phyloP scores from a whole-genome alignment of 2,797 vertebrate species.

The Cryptoprocta ferox region DNA sequence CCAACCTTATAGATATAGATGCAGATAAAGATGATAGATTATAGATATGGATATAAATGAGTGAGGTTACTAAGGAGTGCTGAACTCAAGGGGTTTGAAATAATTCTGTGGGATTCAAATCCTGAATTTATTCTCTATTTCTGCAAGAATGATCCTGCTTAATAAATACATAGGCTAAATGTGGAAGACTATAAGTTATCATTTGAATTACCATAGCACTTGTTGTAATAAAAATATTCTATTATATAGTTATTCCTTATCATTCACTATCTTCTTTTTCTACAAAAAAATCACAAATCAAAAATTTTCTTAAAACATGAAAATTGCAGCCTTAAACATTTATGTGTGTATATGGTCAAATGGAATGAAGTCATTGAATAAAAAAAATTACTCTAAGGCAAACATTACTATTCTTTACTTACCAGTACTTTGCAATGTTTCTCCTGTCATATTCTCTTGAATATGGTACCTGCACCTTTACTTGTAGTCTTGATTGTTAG shows the following conservation, averaged over 20 bases:
- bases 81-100: not conserved
- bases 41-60: not conserved
- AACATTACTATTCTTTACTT: not conserved
- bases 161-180: not conserved
- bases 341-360: not conserved
- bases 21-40: not conserved
- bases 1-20: not conserved
- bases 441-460: not conserved
- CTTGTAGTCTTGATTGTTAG: not conserved
- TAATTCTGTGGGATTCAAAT: not conserved
- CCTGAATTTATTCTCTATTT: not conserved
- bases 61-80: not conserved
- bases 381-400: not conserved
- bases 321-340: not conserved
- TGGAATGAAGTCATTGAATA: not conserved
- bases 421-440: not conserved
- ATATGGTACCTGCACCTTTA: not conserved
- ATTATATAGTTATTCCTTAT: not conserved
- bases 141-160: not conserved
- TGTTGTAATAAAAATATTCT: not conserved
- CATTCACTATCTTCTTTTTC: not conserved
- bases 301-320: not conserved
- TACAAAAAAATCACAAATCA: not conserved
- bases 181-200: not conserved
- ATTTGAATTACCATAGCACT: not conserved